Percentiles rank a stretch among this genome's conserved stretches.
phyloP scores from a whole-genome alignment of 2,113 vertebrate genomes.

The Philantomba maxwellii region DNA sequence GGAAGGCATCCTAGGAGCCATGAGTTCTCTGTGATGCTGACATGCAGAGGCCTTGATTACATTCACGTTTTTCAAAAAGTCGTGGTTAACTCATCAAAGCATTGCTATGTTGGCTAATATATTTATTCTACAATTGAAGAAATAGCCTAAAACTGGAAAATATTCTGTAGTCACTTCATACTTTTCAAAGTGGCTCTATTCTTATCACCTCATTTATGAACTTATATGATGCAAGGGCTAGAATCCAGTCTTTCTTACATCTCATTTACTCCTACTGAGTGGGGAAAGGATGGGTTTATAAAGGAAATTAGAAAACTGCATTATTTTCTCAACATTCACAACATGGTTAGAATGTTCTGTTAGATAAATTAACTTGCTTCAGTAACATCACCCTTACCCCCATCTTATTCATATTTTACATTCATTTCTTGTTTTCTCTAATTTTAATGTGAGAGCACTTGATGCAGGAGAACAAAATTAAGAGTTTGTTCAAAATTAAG shows the following conservation, averaged over 20 bases:
- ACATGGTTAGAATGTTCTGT: neutral
- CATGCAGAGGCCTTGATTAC: neutral
- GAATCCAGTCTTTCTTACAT: neutral
- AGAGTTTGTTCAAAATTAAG: neutral
- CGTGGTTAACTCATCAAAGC: neutral
- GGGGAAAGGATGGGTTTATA: neutral
- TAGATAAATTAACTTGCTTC: neutral
- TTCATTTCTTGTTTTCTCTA: neutral
- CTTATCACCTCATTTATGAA: neutral
- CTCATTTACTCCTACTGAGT: neutral
- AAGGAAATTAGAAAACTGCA: neutral
- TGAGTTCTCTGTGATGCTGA: rapidly evolving
- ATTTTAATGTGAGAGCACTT: neutral
- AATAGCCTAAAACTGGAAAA: neutral
- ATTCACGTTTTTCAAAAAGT: neutral
- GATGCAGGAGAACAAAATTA: neutral
- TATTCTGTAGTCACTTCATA: neutral
- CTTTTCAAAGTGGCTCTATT: neutral
- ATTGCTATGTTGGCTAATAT: neutral
- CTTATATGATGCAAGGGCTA: rapidly evolving
- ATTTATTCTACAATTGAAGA: neutral
- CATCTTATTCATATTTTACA: neutral
- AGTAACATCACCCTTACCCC: rapidly evolving
- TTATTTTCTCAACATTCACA: neutral
- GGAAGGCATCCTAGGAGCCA: rapidly evolving